Evolutionary conservation across 1,140 invertebrate species (phyloP).

Genomic region (Coelopa frigida): DNA sequence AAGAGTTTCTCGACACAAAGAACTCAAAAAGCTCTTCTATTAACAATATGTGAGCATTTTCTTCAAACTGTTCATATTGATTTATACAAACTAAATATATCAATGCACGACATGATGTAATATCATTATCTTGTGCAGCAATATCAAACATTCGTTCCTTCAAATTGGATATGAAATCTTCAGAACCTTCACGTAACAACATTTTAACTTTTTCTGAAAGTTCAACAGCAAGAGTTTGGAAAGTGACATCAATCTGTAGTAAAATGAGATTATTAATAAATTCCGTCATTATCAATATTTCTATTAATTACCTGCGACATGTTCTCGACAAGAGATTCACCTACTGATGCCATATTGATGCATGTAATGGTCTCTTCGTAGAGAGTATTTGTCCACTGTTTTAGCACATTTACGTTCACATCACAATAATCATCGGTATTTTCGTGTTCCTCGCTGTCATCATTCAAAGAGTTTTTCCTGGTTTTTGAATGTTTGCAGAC

Average conservation of each 20-base stretch:
- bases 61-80: conserved; percentile 30
- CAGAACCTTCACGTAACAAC: conserved; percentile 25
- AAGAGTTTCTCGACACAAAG: conserved; percentile 20
- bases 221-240: conserved; percentile 19
- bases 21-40: conserved; percentile 29
- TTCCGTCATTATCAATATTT: too few relatives aligned
- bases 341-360: conserved; percentile 21
- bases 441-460: conserved; percentile 36
- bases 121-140: conserved; percentile 17
- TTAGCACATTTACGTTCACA: conserved; percentile 36
- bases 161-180: conserved; percentile 21
- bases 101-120: conserved; percentile 23
- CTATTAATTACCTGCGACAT: too few relatives aligned
- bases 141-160: conserved; percentile 24
- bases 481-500: not conserved
- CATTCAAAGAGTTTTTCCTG: not conserved
- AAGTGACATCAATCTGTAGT: too few relatives aligned
- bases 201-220: conserved; percentile 25
- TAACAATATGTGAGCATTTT: conserved; percentile 29
- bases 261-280: too few relatives aligned
- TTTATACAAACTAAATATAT: conserved; percentile 18
- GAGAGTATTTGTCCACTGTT: conserved; percentile 29
- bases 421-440: conserved; percentile 40
- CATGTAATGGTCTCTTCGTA: conserved; percentile 23
- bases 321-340: conserved; percentile 25